Evolutionary conservation across 2,113 vertebrate species (phyloP).

Genomic region (Melospiza georgiana): DNA sequence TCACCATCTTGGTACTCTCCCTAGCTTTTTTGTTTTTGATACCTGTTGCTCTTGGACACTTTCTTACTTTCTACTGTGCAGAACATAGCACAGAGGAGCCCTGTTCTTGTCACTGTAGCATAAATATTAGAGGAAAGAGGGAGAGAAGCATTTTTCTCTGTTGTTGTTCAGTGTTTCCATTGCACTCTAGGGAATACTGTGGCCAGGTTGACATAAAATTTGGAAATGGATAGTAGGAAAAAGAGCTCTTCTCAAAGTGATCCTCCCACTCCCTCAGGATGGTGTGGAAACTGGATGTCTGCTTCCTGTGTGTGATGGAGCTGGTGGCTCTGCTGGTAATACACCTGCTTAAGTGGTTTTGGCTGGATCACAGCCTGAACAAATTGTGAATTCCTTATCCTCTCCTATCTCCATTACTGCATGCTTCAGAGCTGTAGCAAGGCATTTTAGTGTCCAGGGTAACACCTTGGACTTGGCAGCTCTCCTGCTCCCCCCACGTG

Average conservation of each 20-base stretch:
- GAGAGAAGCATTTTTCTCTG: neutral
- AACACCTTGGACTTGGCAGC: conserved; percentile 57
- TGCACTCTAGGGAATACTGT: neutral
- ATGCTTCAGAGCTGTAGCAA: neutral
- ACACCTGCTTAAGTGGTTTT: conserved; percentile 38
- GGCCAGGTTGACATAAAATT: neutral
- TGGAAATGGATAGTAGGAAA: neutral
- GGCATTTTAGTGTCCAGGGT: neutral
- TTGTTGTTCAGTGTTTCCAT: neutral
- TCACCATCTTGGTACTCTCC: neutral
- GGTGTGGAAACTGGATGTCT: neutral
- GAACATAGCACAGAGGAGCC: neutral
- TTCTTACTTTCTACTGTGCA: neutral
- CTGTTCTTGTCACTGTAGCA: neutral
- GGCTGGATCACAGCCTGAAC: neutral
- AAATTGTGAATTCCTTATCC: conserved; percentile 40
- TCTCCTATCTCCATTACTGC: neutral
- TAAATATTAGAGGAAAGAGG: neutral
- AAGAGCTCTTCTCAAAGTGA: neutral
- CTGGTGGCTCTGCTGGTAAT: conserved; percentile 12
- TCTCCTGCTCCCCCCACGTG: neutral
- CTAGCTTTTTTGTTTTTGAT: neutral
- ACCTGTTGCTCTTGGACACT: neutral
- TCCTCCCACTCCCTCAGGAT: neutral
- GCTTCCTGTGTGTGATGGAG: neutral